These are phyloP conservation scores for Vanacampus margaritifer DNA, from an alignment of 2,113 vertebrate species.

Conservation along the genomic window DNA sequence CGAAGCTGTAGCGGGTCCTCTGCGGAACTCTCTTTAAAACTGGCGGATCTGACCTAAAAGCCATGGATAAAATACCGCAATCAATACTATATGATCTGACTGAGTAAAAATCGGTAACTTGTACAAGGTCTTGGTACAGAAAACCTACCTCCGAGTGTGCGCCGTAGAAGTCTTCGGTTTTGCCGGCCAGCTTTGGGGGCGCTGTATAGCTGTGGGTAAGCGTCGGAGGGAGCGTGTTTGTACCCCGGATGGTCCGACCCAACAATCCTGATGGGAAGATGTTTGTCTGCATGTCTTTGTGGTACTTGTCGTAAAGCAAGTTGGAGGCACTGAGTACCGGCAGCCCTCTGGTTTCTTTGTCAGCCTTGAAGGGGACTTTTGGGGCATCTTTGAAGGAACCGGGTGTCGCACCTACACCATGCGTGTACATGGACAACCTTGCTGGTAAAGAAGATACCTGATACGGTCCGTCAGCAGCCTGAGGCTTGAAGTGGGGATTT, in stretches of 20 bases:
- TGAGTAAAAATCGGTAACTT: not conserved
- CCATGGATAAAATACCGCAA: slow-evolving; percentile 2
- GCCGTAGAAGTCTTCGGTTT: slow-evolving; percentile 76
- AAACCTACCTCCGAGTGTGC: slow-evolving; percentile 54
- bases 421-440: slow-evolving; percentile 60
- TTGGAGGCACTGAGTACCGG: slow-evolving; percentile 74
- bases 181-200: slow-evolving; percentile 76
- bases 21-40: slow-evolving; percentile 45
- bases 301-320: slow-evolving; percentile 83
- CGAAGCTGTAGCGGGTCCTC: slow-evolving; percentile 55
- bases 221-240: slow-evolving; percentile 56
- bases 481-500: slow-evolving; percentile 81
- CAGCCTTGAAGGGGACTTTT: slow-evolving; percentile 59
- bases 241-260: slow-evolving; percentile 81
- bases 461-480: slow-evolving; percentile 76
- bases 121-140: not conserved
- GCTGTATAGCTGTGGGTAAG: slow-evolving; percentile 77
- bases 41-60: slow-evolving; percentile 49
- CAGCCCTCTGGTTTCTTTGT: slow-evolving; percentile 63
- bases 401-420: slow-evolving; percentile 62
- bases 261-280: slow-evolving; percentile 80
- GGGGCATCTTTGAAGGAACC: slow-evolving; percentile 55
- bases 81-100: not conserved
- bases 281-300: slow-evolving; percentile 83
- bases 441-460: slow-evolving; percentile 79